Evolutionary conservation across 2,888 invertebrate genomes (phyloP), one percentile per base, ranked within the genome.

Genomic region (Xestobium rufovillosum): DNA sequence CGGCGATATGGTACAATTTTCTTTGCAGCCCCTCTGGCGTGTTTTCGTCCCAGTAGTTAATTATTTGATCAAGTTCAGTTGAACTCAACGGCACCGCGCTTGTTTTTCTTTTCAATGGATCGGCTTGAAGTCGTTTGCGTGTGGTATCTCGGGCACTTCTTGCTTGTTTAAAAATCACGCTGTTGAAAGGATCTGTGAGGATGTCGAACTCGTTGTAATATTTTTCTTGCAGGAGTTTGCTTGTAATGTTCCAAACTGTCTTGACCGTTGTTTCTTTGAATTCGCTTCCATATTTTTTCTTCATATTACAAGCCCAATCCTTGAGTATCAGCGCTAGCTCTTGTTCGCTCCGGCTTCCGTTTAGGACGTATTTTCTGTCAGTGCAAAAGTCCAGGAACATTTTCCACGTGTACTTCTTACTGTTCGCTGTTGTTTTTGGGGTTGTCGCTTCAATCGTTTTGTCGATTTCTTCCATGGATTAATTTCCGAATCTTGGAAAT

Each of bases 1-100:
- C 32, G 13, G 15, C 38, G 16, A 38, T 34, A 27, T 38, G 38
- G 10, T 34, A 34, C 17, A 34, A 26, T 26, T 38, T 38, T 14
- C 26, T 16, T 38, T 38, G 33, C 23, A 38, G 38, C 26, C 38
- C 38, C 33, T 34, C 38, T n/a, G n/a, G n/a, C n/a, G n/a, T n/a
- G n/a, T n/a, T n/a, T 26, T 38, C 33, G 26, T 34, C 28, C 32
- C 38, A 38, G 11, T 26, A 26, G 26, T 38, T 38, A 9, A 34
- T 34, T 8, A 38, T 38, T 34, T 35, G 25, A 32, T 23, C 17
- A 10, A 32, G 10, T 26, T 23, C 32, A 26, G 17, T 12, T 19
- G 32, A 32, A 32, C 3, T 32, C 23, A 32, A 32, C 23, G 16
- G 10, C 12, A 19, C 32, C 23, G 32, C 15, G 23, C 32, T 32